These are phyloP conservation scores for Melanerpes aurifrons DNA, from an alignment of 2,113 vertebrate genomes.

Conservation along the genomic window DNA sequence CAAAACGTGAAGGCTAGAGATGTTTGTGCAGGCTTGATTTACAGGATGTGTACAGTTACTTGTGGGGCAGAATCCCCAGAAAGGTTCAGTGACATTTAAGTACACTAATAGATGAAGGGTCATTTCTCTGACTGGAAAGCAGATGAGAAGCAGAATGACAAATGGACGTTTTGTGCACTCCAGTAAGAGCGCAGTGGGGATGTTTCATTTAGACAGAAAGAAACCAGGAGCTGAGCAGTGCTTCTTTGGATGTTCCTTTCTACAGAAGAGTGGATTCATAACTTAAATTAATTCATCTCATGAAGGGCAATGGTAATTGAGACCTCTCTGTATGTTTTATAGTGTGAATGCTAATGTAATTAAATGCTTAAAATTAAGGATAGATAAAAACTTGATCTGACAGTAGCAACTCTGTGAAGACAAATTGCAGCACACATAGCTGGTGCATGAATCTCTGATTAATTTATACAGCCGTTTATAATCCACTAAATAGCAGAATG, in stretches of 20 bases:
- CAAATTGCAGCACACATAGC: conserved; percentile 44
- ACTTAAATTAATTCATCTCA: conserved; percentile 63
- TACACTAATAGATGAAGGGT: conserved; percentile 16
- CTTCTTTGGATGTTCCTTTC: neutral
- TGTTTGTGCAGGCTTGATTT: conserved; percentile 21
- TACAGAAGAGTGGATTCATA: conserved; percentile 32
- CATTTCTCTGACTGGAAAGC: conserved; percentile 5
- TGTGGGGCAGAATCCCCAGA: neutral
- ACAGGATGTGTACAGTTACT: neutral
- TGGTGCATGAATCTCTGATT: conserved; percentile 48
- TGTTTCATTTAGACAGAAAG: conserved; percentile 8
- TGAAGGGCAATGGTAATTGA: conserved; percentile 57
- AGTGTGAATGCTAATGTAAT: conserved; percentile 66
- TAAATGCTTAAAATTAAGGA: conserved; percentile 70
- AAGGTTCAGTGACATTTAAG: conserved; percentile 47
- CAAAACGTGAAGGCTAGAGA: neutral
- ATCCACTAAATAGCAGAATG: conserved; percentile 53
- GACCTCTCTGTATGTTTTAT: conserved; percentile 52
- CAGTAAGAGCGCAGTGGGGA: neutral
- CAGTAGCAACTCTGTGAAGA: conserved; percentile 49
- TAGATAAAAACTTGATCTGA: conserved; percentile 70
- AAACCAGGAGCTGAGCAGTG: neutral
- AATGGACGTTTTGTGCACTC: conserved; percentile 16
- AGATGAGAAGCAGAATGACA: conserved; percentile 22
- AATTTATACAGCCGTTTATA: conserved; percentile 58